Percentiles rank a stretch among this genome's conserved stretches.
Evolutionary conservation across 2,113 vertebrate genomes (phyloP).

Genomic region (Thunnus maccoyii): DNA sequence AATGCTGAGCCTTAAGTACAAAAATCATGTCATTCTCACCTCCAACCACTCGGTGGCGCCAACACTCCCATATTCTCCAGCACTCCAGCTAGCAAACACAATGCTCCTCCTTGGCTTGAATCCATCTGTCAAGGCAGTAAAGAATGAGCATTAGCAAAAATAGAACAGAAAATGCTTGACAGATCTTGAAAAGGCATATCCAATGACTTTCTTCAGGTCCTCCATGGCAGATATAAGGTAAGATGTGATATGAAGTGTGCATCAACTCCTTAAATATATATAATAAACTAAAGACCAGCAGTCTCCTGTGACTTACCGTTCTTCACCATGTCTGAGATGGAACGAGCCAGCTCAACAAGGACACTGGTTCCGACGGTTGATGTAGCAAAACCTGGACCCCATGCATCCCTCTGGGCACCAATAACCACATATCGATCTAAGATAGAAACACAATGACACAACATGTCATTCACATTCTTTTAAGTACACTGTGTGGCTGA

Average conservation of each 20-base stretch:
- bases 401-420: slow-evolving; percentile 94
- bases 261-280: background rate
- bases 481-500: too few species aligned
- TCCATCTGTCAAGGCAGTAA: slow-evolving; percentile 78
- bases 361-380: slow-evolving; percentile 91
- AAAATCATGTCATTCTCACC: slow-evolving; percentile 76
- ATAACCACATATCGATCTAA: slow-evolving; percentile 93
- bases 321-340: too few species aligned
- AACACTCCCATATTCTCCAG: slow-evolving; percentile 92
- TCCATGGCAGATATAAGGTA: background rate
- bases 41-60: slow-evolving; percentile 98
- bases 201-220: background rate
- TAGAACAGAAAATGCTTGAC: background rate
- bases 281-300: too few species aligned
- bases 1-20: too few species aligned
- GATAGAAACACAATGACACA: background rate
- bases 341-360: slow-evolving; percentile 86
- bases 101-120: slow-evolving; percentile 93
- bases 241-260: background rate
- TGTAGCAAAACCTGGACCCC: slow-evolving; percentile 89
- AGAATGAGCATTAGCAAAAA: background rate
- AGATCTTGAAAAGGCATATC: background rate
- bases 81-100: slow-evolving; percentile 96
- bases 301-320: too few species aligned
- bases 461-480: background rate